Base-by-base conservation (phyloP, 2,888 invertebrate genomes). In the Aphodius sticticus region DNA sequence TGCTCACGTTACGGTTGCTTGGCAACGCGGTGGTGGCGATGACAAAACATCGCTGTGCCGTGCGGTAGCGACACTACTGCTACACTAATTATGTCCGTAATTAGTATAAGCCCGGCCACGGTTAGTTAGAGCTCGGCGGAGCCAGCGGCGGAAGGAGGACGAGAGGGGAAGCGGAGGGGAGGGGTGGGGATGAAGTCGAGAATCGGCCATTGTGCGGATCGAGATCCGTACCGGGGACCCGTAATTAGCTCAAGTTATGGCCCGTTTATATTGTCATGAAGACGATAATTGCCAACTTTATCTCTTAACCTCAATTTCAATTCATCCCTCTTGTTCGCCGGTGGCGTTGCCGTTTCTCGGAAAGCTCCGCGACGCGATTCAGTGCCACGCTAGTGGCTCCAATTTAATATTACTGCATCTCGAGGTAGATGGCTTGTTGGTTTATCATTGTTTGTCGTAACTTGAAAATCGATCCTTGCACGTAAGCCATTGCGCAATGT, bases 71-170 rank as follows among this genome's bases (percentile, higher is more conserved):
- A 85, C 84, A 85, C 86, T 83, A 84, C 84, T 86, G 87, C 86
- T 86, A 84, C 86, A 85, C 88, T 89, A 89, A 89, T 89, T 89
- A 89, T 87, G 86, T 85, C 86, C 86, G 88, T 89, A 89, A 89
- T 89, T 88, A 89, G 89, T 87, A 88, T 89, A 89, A 89, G 88
- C 88, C 86, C 83, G 53, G 53, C 84, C 85, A 87, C 85, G 88
- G 88, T 88, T 88, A 88, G 88, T 88, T 88, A 76, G 69, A 53
- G 76, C 53, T 53, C 26, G 76, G 76, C 16, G 16, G 26, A 36
- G 69, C 77, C 16, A 86, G 84, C 81, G 81, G 53, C 5, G 26
- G 74, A 26, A 35, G 26, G 9, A 26, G n/a, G 6, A 6, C 36
- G 71, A 71, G n/a, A 35, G 36, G 35, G 26, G 74, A 36, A 74